Base-by-base conservation (phyloP, 2,888 invertebrate genomes). In the Myopa testacea region DNA sequence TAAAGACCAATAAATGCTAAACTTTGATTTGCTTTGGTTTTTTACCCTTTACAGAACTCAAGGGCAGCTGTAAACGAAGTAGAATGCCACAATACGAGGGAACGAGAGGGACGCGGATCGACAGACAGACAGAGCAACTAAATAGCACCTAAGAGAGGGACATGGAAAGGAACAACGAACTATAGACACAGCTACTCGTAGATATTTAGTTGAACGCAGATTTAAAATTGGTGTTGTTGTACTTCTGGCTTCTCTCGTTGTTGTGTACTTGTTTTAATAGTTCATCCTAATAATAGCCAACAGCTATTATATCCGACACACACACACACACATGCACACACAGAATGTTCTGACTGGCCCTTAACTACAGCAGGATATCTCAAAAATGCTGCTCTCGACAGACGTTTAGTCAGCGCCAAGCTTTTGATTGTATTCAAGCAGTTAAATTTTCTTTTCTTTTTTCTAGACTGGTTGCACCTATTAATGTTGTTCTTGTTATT, bases 201-300 rank as follows among this genome's bases (percentile, higher is more conserved):
- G 38, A 34, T 37, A 38, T 65, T 65, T 38, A 16, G 37, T 16
- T 65, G 65, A 65, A n/a, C 26, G 50, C 52, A 50, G 19, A 50
- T 50, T 69, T 19, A 52, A 26, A 60, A 12, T 73, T 38, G 19
- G 4, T 45, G 38, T 40, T 19, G 16, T 62, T 62, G 40, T 63
- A 14, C 7, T 45, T 45, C 1, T 19, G 3, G 52, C 37, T 34
- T 8, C 50, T 69, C 14, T 37, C 8, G 45, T 10, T 45, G 45
- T 45, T 45, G 45, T 34, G 38, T 34, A 67, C n/a, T 74, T 74
- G 60, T 74, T 74, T 50, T 73, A 62, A 63, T 74, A 50, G 50
- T 34, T 45, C 38, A 16, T 19, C 74, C 65, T 74, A 74, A 74
- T 74, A 74, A 74, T 52, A 74, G 74, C 74, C 74, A 63, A 52